phyloP scores from a whole-genome alignment of 2,888 invertebrate species.

The Marasmarcha lunaedactyla region DNA sequence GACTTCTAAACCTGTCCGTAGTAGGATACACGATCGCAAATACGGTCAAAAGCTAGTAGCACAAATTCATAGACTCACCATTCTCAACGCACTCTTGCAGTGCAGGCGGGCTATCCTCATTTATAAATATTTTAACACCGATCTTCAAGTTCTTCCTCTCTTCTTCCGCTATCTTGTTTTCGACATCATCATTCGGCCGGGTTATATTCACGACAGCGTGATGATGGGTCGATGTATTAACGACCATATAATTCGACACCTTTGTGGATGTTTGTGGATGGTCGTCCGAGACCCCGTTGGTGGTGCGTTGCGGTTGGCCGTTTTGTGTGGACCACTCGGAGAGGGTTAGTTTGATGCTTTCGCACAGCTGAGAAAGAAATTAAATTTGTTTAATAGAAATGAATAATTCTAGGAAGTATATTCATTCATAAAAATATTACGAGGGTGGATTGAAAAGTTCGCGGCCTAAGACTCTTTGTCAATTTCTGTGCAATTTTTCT shows the following conservation, averaged over 20 bases:
- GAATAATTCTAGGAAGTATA: too few species aligned
- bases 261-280: conserved; percentile 26
- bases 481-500: too few species aligned
- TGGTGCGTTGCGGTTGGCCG: conserved; percentile 8
- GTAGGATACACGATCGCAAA: too few species aligned
- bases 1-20: too few species aligned
- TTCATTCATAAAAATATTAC: too few species aligned
- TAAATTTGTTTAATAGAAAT: not conserved
- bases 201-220: conserved; percentile 64
- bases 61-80: conserved; percentile 57
- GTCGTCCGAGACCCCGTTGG: conserved; percentile 15
- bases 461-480: too few species aligned
- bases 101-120: conserved; percentile 73
- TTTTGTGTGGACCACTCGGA: conserved; percentile 53
- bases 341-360: conserved; percentile 59
- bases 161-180: conserved; percentile 74
- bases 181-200: conserved; percentile 72
- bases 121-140: conserved; percentile 88
- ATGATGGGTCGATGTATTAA: conserved; percentile 24
- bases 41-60: too few species aligned
- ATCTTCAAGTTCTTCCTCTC: conserved; percentile 84
- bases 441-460: too few species aligned
- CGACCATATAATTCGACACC: conserved; percentile 43
- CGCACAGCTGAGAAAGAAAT: conserved; percentile 43
- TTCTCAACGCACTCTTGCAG: conserved; percentile 80